Conservation (phyloP, 2,113 vertebrate genomes). For the Poeciliopsis occidentalis region DNA sequence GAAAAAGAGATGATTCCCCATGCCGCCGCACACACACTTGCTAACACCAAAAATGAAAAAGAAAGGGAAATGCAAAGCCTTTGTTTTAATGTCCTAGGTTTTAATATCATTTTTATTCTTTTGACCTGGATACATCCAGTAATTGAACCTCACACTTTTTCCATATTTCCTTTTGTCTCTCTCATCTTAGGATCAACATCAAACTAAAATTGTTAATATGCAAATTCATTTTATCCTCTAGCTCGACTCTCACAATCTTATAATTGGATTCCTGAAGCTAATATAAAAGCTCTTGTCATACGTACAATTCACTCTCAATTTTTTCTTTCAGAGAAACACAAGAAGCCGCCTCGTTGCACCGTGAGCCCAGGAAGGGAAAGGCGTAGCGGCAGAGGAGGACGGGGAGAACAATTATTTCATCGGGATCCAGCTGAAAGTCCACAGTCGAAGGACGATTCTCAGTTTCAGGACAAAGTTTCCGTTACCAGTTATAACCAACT, state of each 20-base stretch:
- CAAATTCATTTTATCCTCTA: constrained; percentile 62
- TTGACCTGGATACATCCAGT: constrained; percentile 19
- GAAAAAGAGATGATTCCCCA: neutral
- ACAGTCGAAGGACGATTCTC: constrained; percentile 65
- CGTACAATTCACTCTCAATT: constrained; percentile 57
- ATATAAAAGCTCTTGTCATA: constrained; percentile 73
- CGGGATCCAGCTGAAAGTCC: constrained; percentile 91
- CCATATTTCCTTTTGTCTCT: constrained; percentile 25
- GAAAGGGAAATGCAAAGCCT: constrained; percentile 6
- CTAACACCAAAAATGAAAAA: constrained; percentile 13
- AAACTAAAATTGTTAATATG: constrained; percentile 75
- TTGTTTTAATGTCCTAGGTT: constrained; percentile 22
- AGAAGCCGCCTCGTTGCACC: constrained; percentile 47
- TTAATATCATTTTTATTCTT: constrained; percentile 3
- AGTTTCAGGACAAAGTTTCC: neutral
- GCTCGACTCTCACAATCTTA: constrained; percentile 73
- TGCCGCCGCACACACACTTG: constrained; percentile 13
- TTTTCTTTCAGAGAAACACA: constrained; percentile 35
- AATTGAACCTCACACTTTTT: neutral
- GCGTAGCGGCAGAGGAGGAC: constrained; percentile 16
- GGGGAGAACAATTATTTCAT: constrained; percentile 83
- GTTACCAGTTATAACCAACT: neutral
- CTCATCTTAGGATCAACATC: constrained; percentile 72
- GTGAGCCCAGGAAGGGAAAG: constrained; percentile 28
- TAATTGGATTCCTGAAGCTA: constrained; percentile 80